Percentiles rank a stretch among this genome's conserved stretches.
phyloP scores from a whole-genome alignment of 1,140 invertebrate genomes.

The Dufourea novaeangliae region DNA sequence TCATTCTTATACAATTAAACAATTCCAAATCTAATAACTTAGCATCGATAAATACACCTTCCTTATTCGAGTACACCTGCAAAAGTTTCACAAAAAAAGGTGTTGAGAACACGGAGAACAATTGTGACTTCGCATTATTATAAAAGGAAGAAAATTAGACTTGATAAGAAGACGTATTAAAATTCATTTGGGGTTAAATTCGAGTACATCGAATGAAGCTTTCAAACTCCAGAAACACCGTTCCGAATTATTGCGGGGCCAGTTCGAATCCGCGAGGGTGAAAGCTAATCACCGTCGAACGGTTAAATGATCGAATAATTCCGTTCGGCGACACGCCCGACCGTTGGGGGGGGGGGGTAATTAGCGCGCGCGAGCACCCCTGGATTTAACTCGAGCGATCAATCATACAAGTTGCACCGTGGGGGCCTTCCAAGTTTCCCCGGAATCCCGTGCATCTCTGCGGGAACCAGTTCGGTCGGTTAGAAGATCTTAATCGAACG shows the following conservation, averaged over 20 bases:
- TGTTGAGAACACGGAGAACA: no score
- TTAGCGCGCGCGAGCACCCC: slow-evolving; percentile 40
- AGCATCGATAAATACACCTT: no score
- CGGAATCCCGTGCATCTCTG: slow-evolving; percentile 2
- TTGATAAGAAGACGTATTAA: no score
- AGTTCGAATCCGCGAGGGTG: slow-evolving; percentile 26
- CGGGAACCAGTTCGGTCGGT: slow-evolving; percentile 1
- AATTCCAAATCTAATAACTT: no score
- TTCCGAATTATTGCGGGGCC: neutral
- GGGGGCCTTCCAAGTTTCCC: slow-evolving; percentile 13
- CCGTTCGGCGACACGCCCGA: neutral
- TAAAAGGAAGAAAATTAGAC: no score
- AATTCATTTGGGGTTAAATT: no score
- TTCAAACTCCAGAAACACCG: neutral
- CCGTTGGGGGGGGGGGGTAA: no score
- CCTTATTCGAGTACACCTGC: no score
- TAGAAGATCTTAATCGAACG: slow-evolving; percentile 42
- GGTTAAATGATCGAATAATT: slow-evolving; percentile 54
- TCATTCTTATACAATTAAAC: no score
- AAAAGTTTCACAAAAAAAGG: no score
- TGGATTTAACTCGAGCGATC: slow-evolving; percentile 53
- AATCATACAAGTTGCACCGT: slow-evolving; percentile 49
- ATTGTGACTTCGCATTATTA: no score
- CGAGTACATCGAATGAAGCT: no score
- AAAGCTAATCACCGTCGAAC: slow-evolving; percentile 53